Evolutionary conservation across 2,888 invertebrate genomes (phyloP).

Genomic region (Ennomos quercinarius): DNA sequence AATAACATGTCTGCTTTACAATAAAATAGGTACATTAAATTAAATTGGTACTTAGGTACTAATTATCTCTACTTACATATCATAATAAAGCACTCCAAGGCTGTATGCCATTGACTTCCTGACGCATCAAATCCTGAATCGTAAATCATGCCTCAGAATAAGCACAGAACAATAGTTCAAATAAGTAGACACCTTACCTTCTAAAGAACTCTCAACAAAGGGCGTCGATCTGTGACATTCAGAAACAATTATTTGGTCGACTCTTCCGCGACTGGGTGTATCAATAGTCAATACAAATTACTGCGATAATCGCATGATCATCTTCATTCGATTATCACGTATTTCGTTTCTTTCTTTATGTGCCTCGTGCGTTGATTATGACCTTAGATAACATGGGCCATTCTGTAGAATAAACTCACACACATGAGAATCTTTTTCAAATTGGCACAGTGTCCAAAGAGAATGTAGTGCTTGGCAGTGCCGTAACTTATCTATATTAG

Average conservation of each 20-base stretch:
- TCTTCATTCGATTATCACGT: slow-evolving; percentile 17
- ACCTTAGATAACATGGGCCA: slow-evolving; percentile 8
- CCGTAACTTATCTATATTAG: too few relatives aligned
- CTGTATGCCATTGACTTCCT: too few relatives aligned
- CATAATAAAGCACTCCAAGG: too few relatives aligned
- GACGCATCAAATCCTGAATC: background rate
- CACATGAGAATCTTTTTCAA: too few relatives aligned
- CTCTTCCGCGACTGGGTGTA: slow-evolving; percentile 18
- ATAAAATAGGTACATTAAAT: too few relatives aligned
- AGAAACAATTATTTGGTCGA: slow-evolving; percentile 15
- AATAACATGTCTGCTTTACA: too few relatives aligned
- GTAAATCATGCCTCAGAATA: background rate
- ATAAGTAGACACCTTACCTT: too few relatives aligned
- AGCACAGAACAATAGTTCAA: too few relatives aligned
- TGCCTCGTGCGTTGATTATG: slow-evolving; percentile 12
- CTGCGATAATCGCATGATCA: slow-evolving; percentile 15
- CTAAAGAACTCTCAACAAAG: background rate
- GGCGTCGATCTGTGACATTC: slow-evolving; percentile 18
- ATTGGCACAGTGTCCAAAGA: too few relatives aligned
- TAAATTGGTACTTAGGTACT: too few relatives aligned
- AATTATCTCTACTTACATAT: too few relatives aligned
- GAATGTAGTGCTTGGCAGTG: too few relatives aligned
- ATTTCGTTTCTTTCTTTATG: background rate
- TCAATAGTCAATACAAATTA: slow-evolving; percentile 11
- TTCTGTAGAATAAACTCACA: background rate